Conservation (phyloP, 2,113 vertebrate species). For the Ciconia stormi region DNA sequence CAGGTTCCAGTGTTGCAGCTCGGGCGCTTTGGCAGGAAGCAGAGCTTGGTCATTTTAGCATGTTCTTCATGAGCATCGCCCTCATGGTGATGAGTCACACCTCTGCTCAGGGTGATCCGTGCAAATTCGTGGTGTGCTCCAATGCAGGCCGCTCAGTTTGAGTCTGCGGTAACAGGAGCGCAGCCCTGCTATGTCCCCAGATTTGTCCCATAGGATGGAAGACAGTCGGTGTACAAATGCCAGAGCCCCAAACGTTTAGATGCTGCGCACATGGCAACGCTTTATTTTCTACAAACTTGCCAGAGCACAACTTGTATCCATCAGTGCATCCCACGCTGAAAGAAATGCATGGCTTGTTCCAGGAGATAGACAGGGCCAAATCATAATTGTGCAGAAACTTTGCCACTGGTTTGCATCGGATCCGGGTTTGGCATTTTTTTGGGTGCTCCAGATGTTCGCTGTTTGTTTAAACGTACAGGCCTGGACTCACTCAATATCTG, state of each 20-base stretch:
- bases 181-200: background rate
- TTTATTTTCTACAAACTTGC: background rate
- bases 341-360: background rate
- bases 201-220: background rate
- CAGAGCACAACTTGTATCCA: background rate
- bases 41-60: background rate
- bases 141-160: background rate
- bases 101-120: background rate
- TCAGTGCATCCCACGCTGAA: background rate
- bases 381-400: background rate
- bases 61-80: background rate
- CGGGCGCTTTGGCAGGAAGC: background rate
- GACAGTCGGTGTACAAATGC: background rate
- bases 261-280: background rate
- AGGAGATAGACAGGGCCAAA: background rate
- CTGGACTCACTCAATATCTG: background rate
- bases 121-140: background rate
- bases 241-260: background rate
- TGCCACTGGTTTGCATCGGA: rapidly evolving
- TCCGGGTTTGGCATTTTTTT: background rate
- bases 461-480: too few relatives aligned
- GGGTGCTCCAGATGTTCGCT: background rate
- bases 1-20: background rate
- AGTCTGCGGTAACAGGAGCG: rapidly evolving
- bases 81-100: background rate